A percentile compares a stretch with the other conserved stretches of the same genome.
Evolutionary conservation across 2,797 vertebrate species (phyloP).

Genomic region (Taenioides sp.): DNA sequence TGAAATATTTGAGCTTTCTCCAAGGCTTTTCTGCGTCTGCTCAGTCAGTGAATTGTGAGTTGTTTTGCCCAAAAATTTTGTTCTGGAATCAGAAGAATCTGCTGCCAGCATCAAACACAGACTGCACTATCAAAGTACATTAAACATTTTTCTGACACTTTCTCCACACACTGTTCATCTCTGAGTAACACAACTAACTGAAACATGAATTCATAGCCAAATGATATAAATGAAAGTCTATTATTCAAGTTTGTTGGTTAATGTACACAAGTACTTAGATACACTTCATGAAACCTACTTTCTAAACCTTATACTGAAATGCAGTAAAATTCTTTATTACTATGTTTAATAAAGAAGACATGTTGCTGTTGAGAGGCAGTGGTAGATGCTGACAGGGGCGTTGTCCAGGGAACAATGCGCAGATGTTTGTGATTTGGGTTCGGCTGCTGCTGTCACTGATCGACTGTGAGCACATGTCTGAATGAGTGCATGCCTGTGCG

Average conservation of each 20-base stretch:
- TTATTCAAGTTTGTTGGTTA: not conserved
- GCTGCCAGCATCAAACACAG: not conserved
- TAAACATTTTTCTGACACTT: not conserved
- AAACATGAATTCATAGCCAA: not conserved
- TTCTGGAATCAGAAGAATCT: not conserved
- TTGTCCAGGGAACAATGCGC: conserved; percentile 48
- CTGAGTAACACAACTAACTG: not conserved
- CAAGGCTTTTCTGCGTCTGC: conserved; percentile 64
- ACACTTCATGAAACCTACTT: not conserved
- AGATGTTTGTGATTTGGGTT: conserved; percentile 62
- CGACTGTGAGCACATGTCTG: conserved; percentile 22
- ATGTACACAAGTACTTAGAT: not conserved
- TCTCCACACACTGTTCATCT: not conserved
- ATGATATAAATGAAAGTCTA: not conserved
- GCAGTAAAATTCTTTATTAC: not conserved
- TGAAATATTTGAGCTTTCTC: conserved; percentile 69
- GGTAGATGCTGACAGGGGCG: conserved; percentile 59
- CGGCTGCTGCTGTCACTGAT: conserved; percentile 40
- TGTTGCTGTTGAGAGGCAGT: conserved; percentile 8
- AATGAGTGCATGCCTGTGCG: conserved; percentile 9
- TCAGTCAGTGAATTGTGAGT: conserved; percentile 43
- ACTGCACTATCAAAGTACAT: not conserved
- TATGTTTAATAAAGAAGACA: conserved; percentile 2
- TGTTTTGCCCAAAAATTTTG: conserved; percentile 8
- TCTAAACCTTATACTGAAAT: not conserved